Base-by-base conservation (phyloP, 1,140 invertebrate species). In the Calycopis cecrops region DNA sequence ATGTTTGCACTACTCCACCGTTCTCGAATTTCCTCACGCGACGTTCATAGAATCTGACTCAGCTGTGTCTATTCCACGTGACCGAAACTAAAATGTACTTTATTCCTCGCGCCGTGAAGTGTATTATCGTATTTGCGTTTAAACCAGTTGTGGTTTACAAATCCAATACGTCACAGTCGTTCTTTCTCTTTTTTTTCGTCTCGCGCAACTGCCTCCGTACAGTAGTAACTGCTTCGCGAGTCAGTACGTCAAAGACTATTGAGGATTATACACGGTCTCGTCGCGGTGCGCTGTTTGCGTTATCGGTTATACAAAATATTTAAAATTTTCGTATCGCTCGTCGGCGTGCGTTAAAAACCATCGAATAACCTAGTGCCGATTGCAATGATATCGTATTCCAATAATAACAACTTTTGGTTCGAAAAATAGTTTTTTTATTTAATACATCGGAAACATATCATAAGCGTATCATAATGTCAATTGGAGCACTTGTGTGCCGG, bases 151-250 rank as follows among this genome's bases (percentile, higher is more conserved):
- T 11, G 42, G 50, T 61, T 65, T 65, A 58, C 67, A 52, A 64
- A 59, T 64, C 59, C 50, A 40, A 65, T 68, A 71, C 69, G 74
- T 73, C 71, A 79, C 56, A 69, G 49, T 71, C 70, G 70, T 76
- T 83, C 79, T 84, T 76, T 84, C 82, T 85, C 82, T 83, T 83
- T 77, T 83, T 83, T 77, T 79, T 73, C 54, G 78, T 77, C 75
- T 63, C 69, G 69, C 73, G 79, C 76, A 75, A 72, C 76, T 82
- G 76, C 79, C 77, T 77, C 68, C 67, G 68, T 44, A 16, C 52
- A 59, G 52, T 49, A 49, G 35, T 53, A 28, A 53, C 52, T 40
- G 42, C 52, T 44, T 49, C 48, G 42, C 37, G 10, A 57, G 73
- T 70, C 74, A 84, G 82, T 85, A 79, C 73, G 63, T 73, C 71